These are phyloP conservation scores for Lordiphosa mommai DNA, from an alignment of 1,140 invertebrate species.

Conservation along the genomic window DNA sequence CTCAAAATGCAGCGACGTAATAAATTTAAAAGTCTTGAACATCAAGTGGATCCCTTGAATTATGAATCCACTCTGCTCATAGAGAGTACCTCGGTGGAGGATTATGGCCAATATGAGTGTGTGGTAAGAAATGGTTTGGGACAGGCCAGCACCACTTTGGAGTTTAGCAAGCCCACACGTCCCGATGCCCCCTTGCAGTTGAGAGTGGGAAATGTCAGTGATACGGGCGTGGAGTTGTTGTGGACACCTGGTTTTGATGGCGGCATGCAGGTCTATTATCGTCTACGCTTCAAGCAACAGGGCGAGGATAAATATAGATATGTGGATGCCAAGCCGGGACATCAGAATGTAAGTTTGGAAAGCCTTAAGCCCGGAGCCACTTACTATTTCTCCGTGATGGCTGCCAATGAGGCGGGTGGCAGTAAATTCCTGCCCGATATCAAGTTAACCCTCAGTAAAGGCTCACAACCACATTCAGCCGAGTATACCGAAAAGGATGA, in stretches of 20 bases:
- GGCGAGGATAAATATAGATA: slow-evolving; percentile 84
- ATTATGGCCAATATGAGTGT: slow-evolving; percentile 95
- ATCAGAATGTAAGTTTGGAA: slow-evolving; percentile 84
- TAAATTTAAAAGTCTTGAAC: slow-evolving; percentile 60
- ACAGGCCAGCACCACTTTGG: slow-evolving; percentile 87
- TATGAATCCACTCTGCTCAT: slow-evolving; percentile 90
- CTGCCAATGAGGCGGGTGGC: slow-evolving; percentile 90
- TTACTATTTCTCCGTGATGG: slow-evolving; percentile 93
- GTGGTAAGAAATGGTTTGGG: slow-evolving; percentile 93
- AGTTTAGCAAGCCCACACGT: slow-evolving; percentile 90
- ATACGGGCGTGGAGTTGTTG: slow-evolving; percentile 88
- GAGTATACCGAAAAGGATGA: slow-evolving; percentile 85
- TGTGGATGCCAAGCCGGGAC: slow-evolving; percentile 88
- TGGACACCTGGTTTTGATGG: slow-evolving; percentile 98
- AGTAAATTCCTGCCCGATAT: slow-evolving; percentile 90
- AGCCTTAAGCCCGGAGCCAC: slow-evolving; percentile 89
- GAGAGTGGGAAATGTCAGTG: slow-evolving; percentile 90
- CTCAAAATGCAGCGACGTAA: slow-evolving; percentile 65
- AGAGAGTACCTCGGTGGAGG: slow-evolving; percentile 87
- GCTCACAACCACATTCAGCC: slow-evolving; percentile 83
- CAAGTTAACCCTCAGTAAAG: slow-evolving; percentile 83
- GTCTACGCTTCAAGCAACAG: slow-evolving; percentile 84
- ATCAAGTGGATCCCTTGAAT: slow-evolving; percentile 81
- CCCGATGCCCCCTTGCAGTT: slow-evolving; percentile 91
- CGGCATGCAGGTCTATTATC: slow-evolving; percentile 90